Conservation (phyloP, 1,140 invertebrate species). For the Drosophila sulfurigaster region DNA sequence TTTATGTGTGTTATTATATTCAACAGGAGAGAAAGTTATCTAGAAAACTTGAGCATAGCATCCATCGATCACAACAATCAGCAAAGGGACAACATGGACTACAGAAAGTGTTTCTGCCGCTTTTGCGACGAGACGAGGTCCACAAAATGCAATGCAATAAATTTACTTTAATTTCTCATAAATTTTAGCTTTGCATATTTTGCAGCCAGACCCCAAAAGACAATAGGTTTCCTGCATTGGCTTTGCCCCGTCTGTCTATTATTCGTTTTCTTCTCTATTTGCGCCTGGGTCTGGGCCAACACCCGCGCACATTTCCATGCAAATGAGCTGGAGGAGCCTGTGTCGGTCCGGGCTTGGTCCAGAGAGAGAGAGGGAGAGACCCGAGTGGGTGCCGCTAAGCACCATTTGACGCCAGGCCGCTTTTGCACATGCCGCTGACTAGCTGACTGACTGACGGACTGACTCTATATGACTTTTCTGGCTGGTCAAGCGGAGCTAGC, state of each 20-base stretch:
- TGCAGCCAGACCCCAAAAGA: constrained; percentile 66
- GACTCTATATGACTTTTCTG: constrained; percentile 55
- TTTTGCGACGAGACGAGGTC: constrained; percentile 27
- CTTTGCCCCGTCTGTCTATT: constrained; percentile 11
- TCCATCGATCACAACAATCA: constrained; percentile 76
- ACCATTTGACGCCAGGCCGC: constrained; percentile 70
- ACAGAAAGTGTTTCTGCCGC: constrained; percentile 65
- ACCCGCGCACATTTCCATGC: constrained; percentile 82
- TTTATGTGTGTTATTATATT: constrained; percentile 25
- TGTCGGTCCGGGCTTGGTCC: constrained; percentile 27
- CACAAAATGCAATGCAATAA: constrained; percentile 74
- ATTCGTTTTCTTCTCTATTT: background rate
- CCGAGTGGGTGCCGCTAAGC: constrained; percentile 79
- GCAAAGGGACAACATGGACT: constrained; percentile 54
- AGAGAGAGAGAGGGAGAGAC: background rate
- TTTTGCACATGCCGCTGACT: constrained; percentile 50
- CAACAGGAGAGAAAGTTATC: constrained; percentile 69
- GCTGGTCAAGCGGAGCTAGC: constrained; percentile 39
- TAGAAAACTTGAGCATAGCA: constrained; percentile 53
- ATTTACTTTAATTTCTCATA: constrained; percentile 83
- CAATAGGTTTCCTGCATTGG: constrained; percentile 63
- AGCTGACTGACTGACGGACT: constrained; percentile 1
- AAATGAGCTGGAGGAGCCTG: constrained; percentile 61
- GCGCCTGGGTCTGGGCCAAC: constrained; percentile 63
- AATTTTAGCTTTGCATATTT: constrained; percentile 82